phyloP scores from a whole-genome alignment of 2,113 vertebrate genomes.

The zebrafish (Danio rerio) region DNA sequence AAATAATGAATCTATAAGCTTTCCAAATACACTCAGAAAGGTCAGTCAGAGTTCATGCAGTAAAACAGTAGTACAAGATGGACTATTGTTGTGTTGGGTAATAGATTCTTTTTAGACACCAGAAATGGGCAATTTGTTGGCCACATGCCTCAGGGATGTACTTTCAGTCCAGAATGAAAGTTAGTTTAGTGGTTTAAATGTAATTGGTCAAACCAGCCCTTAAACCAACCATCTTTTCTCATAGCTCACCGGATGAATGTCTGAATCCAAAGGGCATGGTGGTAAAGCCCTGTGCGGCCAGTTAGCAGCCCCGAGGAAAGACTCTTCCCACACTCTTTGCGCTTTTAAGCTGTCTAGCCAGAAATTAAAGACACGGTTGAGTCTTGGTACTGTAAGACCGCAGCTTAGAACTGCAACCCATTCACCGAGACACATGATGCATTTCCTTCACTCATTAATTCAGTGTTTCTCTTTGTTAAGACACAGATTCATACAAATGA shows the following conservation, averaged over 20 bases:
- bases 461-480: slow-evolving; percentile 6
- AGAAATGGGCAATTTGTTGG: slow-evolving; percentile 63
- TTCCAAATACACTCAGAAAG: background rate
- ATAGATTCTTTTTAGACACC: slow-evolving; percentile 64
- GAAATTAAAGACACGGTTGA: slow-evolving; percentile 14
- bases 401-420: slow-evolving; percentile 21
- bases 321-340: slow-evolving; percentile 71
- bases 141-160: slow-evolving; percentile 39
- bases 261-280: slow-evolving; percentile 67
- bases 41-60: background rate
- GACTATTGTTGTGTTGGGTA: slow-evolving; percentile 52
- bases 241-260: slow-evolving; percentile 68
- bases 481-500: slow-evolving; percentile 25
- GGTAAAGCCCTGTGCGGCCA: slow-evolving; percentile 66
- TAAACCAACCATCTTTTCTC: slow-evolving; percentile 62
- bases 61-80: background rate
- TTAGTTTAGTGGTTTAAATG: slow-evolving; percentile 50
- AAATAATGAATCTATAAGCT: too few relatives aligned
- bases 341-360: slow-evolving; percentile 52
- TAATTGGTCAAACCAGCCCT: slow-evolving; percentile 67
- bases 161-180: slow-evolving; percentile 18
- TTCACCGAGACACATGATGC: slow-evolving; percentile 18
- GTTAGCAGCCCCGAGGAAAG: slow-evolving; percentile 68
- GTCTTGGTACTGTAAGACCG: background rate
- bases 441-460: slow-evolving; percentile 23